Conservation (phyloP, 1,140 invertebrate species). For the Bombus vancouverensis region DNA sequence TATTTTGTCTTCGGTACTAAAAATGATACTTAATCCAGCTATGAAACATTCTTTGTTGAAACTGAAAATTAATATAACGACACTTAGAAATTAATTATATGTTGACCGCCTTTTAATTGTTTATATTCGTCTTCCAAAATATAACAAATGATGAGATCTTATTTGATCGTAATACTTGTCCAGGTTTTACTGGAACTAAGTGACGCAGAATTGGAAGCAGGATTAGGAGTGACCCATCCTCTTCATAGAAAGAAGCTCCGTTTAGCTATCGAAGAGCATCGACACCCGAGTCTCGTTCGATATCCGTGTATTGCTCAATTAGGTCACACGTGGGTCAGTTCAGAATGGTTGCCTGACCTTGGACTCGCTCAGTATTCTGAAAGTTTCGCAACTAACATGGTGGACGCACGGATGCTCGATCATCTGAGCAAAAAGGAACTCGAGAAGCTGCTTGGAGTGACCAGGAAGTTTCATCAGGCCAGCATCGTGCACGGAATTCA, state of each 20-base stretch:
- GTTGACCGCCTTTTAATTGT: too few relatives aligned
- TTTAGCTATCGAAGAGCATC: slow-evolving; percentile 96
- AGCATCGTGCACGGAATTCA: slow-evolving; percentile 96
- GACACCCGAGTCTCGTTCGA: slow-evolving; percentile 91
- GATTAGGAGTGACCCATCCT: slow-evolving; percentile 93
- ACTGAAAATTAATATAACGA: too few relatives aligned
- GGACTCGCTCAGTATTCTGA: slow-evolving; percentile 94
- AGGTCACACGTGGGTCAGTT: slow-evolving; percentile 95
- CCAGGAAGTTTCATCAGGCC: slow-evolving; percentile 95
- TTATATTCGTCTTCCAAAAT: not conserved
- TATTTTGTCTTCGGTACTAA: too few relatives aligned
- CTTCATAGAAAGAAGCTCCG: slow-evolving; percentile 96
- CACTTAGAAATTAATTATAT: too few relatives aligned
- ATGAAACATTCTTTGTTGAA: too few relatives aligned
- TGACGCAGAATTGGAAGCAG: slow-evolving; percentile 93
- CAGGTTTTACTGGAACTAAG: slow-evolving; percentile 94
- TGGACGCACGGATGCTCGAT: slow-evolving; percentile 95
- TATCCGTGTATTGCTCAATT: slow-evolving; percentile 93
- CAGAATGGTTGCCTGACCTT: slow-evolving; percentile 95
- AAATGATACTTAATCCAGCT: too few relatives aligned
- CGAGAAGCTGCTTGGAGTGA: slow-evolving; percentile 95
- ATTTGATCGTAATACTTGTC: not conserved
- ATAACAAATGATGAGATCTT: not conserved
- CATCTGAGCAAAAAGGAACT: slow-evolving; percentile 96
- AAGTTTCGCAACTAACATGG: slow-evolving; percentile 93